A percentile compares a stretch with the other conserved stretches of the same genome.
Conservation (phyloP, 2,888 invertebrate genomes). For the Pharmacophagus antenor region DNA sequence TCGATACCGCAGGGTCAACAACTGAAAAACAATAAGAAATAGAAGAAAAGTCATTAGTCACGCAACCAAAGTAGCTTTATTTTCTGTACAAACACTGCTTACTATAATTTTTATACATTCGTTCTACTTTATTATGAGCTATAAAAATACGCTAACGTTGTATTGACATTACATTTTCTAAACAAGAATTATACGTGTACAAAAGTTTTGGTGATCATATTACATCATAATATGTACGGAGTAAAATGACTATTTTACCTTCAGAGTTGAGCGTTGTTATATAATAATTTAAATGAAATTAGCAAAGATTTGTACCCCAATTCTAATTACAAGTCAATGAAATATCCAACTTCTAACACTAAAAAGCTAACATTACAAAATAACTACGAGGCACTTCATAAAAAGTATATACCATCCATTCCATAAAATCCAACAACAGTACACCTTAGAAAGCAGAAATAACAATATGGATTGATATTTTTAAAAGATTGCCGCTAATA, state of each 20-base stretch:
- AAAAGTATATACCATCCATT: slow-evolving; percentile 5
- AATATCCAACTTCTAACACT: neutral
- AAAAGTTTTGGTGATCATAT: neutral
- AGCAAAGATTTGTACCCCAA: neutral
- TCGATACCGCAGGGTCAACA: slow-evolving; percentile 71
- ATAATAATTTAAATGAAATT: neutral
- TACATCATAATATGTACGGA: too few relatives aligned
- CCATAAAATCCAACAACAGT: slow-evolving; percentile 12
- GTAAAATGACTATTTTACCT: too few relatives aligned
- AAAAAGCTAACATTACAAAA: slow-evolving; percentile 12
- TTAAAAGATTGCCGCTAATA: slow-evolving; percentile 16
- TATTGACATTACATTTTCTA: slow-evolving; percentile 11
- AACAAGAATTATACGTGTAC: neutral
- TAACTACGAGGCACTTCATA: slow-evolving; percentile 9
- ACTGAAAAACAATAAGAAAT: slow-evolving; percentile 76
- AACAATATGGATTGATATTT: slow-evolving; percentile 16
- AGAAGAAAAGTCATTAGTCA: slow-evolving; percentile 74
- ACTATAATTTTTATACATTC: slow-evolving; percentile 44
- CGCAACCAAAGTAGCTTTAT: slow-evolving; percentile 53
- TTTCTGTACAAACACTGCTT: slow-evolving; percentile 34
- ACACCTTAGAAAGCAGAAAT: slow-evolving; percentile 7
- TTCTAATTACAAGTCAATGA: too few relatives aligned
- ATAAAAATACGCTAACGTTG: slow-evolving; percentile 29
- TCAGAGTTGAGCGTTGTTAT: too few relatives aligned
- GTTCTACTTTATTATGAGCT: slow-evolving; percentile 30